phyloP scores from a whole-genome alignment of 2,888 invertebrate species.

The Linyphia triangularis region DNA sequence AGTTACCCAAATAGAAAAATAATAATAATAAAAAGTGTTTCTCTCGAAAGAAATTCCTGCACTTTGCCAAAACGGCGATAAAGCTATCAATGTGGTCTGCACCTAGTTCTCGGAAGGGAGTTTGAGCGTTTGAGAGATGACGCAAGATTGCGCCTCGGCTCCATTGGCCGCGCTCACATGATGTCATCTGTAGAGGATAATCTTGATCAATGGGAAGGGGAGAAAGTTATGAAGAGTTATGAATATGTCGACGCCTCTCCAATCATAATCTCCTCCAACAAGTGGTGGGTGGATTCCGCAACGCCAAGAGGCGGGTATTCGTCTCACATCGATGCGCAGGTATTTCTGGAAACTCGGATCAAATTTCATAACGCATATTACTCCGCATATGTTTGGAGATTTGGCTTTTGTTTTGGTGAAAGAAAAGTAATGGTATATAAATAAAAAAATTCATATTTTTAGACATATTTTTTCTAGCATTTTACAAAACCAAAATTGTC shows the following conservation, averaged over 20 bases:
- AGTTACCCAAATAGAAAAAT: too few relatives aligned
- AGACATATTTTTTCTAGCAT: too few relatives aligned
- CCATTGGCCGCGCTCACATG: slow-evolving; percentile 46
- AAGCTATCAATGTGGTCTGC: too few relatives aligned
- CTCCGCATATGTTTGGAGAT: background rate
- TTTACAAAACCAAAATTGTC: too few relatives aligned
- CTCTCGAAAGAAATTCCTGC: too few relatives aligned
- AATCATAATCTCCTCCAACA: slow-evolving; percentile 66
- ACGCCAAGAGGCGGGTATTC: slow-evolving; percentile 35
- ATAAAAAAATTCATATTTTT: too few relatives aligned
- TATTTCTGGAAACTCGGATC: background rate
- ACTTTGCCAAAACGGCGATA: slow-evolving; percentile 53
- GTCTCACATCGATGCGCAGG: background rate
- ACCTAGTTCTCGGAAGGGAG: background rate
- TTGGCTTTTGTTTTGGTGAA: too few relatives aligned
- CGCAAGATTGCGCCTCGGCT: slow-evolving; percentile 35
- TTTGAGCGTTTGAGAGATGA: slow-evolving; percentile 35
- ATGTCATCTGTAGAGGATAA: slow-evolving; percentile 61
- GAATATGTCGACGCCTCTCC: slow-evolving; percentile 71
- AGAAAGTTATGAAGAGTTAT: slow-evolving; percentile 74
- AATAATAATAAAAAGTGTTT: too few relatives aligned
- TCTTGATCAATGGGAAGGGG: slow-evolving; percentile 70
- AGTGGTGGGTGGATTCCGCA: slow-evolving; percentile 58
- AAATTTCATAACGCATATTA: background rate
- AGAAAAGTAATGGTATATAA: too few relatives aligned